Conservation (phyloP, 2,113 vertebrate species). For the Panthera uncia region DNA sequence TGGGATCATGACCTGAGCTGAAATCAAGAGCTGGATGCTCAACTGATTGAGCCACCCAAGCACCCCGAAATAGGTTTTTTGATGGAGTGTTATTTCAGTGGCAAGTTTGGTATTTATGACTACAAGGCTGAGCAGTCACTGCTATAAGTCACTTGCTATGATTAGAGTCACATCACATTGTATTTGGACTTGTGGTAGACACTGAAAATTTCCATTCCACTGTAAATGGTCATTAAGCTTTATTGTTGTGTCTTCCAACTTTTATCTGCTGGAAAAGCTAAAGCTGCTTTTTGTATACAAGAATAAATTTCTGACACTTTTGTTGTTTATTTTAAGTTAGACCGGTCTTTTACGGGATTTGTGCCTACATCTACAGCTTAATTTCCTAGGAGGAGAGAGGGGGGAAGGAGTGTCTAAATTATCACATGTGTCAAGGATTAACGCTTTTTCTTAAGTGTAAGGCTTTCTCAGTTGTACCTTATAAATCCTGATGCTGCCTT, state of each 20-base stretch:
- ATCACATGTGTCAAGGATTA: constrained; percentile 11
- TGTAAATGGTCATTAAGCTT: constrained; percentile 14
- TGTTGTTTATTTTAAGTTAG: constrained; percentile 5
- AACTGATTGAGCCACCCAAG: no score
- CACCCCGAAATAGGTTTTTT: neutral
- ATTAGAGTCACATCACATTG: neutral
- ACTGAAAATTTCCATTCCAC: neutral
- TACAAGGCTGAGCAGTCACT: neutral
- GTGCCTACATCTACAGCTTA: neutral
- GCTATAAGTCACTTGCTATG: neutral
- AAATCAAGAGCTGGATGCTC: no score
- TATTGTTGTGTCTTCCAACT: neutral
- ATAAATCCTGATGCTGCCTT: neutral
- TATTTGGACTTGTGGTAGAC: constrained; percentile 29
- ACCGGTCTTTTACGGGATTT: constrained; percentile 7
- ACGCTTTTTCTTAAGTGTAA: neutral
- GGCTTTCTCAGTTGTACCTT: constrained; percentile 11
- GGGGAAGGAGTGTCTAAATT: neutral
- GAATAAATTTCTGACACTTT: neutral
- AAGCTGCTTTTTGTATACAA: constrained; percentile 10
- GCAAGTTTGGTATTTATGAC: neutral
- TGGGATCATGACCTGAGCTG: no score
- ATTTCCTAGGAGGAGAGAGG: neutral
- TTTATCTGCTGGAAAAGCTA: constrained; percentile 38
- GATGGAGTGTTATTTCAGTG: neutral